Evolutionary conservation across 2,113 vertebrate species (phyloP), one percentile per base, ranked within the genome.

Genomic region (Oreochromis tanganicae): DNA sequence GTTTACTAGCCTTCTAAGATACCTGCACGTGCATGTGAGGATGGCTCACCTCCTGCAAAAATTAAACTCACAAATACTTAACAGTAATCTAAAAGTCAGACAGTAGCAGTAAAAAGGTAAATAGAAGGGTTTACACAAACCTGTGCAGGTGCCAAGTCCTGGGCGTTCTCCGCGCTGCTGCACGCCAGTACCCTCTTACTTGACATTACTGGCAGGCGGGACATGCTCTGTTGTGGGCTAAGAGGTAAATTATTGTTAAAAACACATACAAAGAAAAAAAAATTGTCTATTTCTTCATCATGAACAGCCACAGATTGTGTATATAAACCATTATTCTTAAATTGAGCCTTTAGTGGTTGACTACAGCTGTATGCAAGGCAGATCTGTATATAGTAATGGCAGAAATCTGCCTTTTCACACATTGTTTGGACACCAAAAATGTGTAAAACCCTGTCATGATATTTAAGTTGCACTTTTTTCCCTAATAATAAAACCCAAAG

Each of bases 201-300:
- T 16, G 95, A 57, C 84, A 94, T 95, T 0, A 97, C 94, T 2
- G 96, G 96, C 73, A 97, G 87, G 14, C 95, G 94, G 6, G 96
- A 96, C 85, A 91, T 90, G 21, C 36, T 94, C 89, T 93, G 41
- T 19, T 29, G 56, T 24, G 10, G 50, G 21, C 14, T 3, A 11
- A 10, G 10, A 75, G 12, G 52, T 1, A 4, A 0, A 8, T 71
- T 21, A 13, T 11, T 41, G 61, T 71, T n/a, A 82, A 57, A 57
- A 55, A 48, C 11, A 56, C 2, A 36, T 17, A 27, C 24, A 32
- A 7, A 46, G 4, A 19, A 17, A 75, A 0, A 1, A 54, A 36
- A 36, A 2, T 1, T 41, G 7, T 4, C 9, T n/a, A 24, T 24
- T 71, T 41, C 0, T 24, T 43, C 1, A 71, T 71, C 66, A 38